Base-by-base conservation (phyloP, 2,113 vertebrate genomes). In the Halichoeres trimaculatus region DNA sequence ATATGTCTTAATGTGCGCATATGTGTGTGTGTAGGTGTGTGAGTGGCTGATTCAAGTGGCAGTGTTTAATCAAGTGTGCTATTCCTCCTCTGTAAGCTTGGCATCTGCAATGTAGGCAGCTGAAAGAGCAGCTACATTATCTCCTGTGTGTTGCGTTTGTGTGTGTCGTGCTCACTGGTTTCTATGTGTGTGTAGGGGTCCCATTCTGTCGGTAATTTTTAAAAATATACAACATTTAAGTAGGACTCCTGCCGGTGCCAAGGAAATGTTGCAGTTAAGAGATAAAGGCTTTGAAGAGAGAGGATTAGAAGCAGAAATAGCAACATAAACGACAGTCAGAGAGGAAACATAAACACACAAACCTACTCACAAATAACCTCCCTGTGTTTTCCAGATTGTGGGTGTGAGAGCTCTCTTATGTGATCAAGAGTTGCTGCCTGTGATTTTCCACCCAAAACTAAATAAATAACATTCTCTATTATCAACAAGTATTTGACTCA, bases 41-140 rank as follows among this genome's bases (percentile, higher is more conserved):
- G 43, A 79, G 65, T 26, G 79, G 59, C 72, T 77, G 78, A 72
- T 87, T 83, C 45, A 75, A 89, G 85, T 86, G 74, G 66, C 69
- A 73, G 60, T 76, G 77, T 85, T 84, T 88, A 81, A 88, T 85
- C 78, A 88, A 84, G 74, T 85, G 84, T 80, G 83, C 78, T 84
- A 70, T 85, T 78, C 76, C 80, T 86, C 70, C 71, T 65, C 59
- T 76, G 71, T 56, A 66, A 79, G 85, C 83, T 78, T 80, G 66
- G 83, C 70, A 74, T 81, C 70, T 78, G 60, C 52, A 80, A 68
- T 58, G 70, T 67, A 78, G 68, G 68, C 67, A 81, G 55, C 75
- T 66, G 69, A 69, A 76, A 72, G 81, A 88, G 70, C 80, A 52
- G 65, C 64, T 62, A 62, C 56, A 56, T 73, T 76, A 76, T 74